phyloP scores from a whole-genome alignment of 2,797 vertebrate species.

The Poeciliopsis turneri region DNA sequence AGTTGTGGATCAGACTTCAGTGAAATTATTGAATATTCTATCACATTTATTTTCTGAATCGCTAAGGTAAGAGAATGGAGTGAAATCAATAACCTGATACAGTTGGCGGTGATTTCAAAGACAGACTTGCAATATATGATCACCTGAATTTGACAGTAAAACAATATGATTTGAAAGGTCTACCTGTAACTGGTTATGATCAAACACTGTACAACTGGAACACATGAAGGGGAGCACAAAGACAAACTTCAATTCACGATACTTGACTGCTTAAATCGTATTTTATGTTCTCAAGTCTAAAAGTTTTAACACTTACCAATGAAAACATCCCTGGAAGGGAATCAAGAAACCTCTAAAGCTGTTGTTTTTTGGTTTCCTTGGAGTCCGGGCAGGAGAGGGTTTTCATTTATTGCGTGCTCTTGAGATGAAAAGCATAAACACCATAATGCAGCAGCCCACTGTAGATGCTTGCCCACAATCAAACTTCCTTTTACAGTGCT shows the following conservation, averaged over 20 bases:
- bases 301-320: background rate
- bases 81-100: background rate
- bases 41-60: background rate
- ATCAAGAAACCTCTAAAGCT: background rate
- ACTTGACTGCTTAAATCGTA: background rate
- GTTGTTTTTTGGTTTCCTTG: background rate
- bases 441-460: slow-evolving; percentile 9
- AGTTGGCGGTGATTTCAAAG: background rate
- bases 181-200: background rate
- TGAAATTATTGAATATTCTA: no score
- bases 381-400: background rate
- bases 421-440: slow-evolving; percentile 7
- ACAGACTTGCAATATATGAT: background rate
- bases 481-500: slow-evolving; percentile 43
- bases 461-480: slow-evolving; percentile 27
- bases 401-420: slow-evolving; percentile 5
- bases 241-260: background rate
- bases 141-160: background rate
- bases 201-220: background rate
- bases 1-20: no score
- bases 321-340: background rate
- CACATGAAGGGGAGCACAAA: background rate
- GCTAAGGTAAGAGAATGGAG: background rate
- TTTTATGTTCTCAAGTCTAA: background rate
- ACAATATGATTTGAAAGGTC: background rate